phyloP scores from a whole-genome alignment of 2,113 vertebrate genomes.

The Thryonomys swinderianus region DNA sequence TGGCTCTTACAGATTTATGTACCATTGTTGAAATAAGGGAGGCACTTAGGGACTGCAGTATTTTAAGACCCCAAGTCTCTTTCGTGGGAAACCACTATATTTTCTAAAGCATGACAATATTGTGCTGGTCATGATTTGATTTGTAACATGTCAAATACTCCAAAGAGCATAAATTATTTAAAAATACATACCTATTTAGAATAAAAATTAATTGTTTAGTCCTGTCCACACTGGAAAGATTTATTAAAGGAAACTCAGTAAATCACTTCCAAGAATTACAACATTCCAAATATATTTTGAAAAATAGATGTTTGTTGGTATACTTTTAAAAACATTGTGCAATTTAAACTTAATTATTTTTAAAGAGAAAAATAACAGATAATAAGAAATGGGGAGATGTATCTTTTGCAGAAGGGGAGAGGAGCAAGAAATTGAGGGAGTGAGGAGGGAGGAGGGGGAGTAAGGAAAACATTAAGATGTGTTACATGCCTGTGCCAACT shows the following conservation, averaged over 20 bases:
- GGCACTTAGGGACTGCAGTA: not conserved
- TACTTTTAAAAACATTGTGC: not conserved
- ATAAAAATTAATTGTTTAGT: slow-evolving; percentile 26
- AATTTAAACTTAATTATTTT: not conserved
- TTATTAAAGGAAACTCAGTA: slow-evolving; percentile 25
- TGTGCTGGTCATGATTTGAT: slow-evolving; percentile 3
- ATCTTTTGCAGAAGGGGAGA: not conserved
- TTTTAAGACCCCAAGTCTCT: not conserved
- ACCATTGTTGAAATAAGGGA: not conserved
- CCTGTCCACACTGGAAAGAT: slow-evolving; percentile 3
- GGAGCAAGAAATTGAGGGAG: not conserved
- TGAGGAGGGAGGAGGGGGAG: not conserved
- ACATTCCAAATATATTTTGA: slow-evolving; percentile 32
- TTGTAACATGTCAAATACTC: slow-evolving; percentile 41
- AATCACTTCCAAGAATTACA: slow-evolving; percentile 30
- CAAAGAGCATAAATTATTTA: slow-evolving; percentile 23
- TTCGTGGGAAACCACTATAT: slow-evolving; percentile 21
- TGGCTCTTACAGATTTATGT: not conserved
- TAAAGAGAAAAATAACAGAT: not conserved
- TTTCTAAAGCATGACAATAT: slow-evolving; percentile 50
- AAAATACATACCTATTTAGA: slow-evolving; percentile 46
- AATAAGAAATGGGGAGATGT: not conserved
- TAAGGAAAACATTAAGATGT: not conserved
- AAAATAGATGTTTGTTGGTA: slow-evolving; percentile 31
- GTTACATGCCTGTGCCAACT: not conserved